Evolutionary conservation across 2,113 vertebrate genomes (phyloP), one percentile per base, ranked within the genome.

Genomic region (Hemicordylus capensis): DNA sequence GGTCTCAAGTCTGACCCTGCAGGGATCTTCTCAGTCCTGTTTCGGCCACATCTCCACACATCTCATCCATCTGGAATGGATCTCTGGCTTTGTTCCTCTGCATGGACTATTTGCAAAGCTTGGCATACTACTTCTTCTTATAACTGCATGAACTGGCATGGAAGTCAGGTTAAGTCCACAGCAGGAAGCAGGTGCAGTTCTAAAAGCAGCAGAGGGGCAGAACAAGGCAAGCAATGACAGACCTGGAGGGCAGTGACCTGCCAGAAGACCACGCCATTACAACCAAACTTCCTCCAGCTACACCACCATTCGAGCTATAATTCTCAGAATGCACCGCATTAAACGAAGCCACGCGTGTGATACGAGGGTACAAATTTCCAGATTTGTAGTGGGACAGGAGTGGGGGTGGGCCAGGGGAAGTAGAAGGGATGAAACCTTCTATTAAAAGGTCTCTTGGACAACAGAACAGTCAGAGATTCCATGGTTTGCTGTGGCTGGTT

Each of bases 381-480:
- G 46, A 56, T 58, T 58, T 48, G 66, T 82, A 37, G 28, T 14
- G 48, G 80, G 26, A 20, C 28, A 4, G 44, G 58, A 76, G 63
- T 37, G 51, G 70, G 72, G n/a, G n/a, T n/a, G n/a, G n/a, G n/a
- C n/a, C n/a, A n/a, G n/a, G n/a, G 26, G 72, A 67, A 61, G 66
- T 2, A 48, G 61, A n/a, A 51, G 12, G 67, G 72, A 61, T 44
- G 34, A 77, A 78, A 7, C 34, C 37, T 24, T 26, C 74, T 42
- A 61, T 78, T 61, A 83, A 63, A n/a, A 77, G 66, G 74, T 70
- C 74, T 83, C 80, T 72, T 78, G 86, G 56, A 80, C 34, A 70
- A 54, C 64, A 34, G 42, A 54, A 42, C 61, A 51, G 42, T 77
- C 54, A 87, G 80, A 82, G 64, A 83, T 83, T 87, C 85, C 80